Percentiles rank a stretch among this genome's conserved stretches.
Evolutionary conservation across 1,140 invertebrate species (phyloP).

Genomic region (Aphelenchoides besseyi): DNA sequence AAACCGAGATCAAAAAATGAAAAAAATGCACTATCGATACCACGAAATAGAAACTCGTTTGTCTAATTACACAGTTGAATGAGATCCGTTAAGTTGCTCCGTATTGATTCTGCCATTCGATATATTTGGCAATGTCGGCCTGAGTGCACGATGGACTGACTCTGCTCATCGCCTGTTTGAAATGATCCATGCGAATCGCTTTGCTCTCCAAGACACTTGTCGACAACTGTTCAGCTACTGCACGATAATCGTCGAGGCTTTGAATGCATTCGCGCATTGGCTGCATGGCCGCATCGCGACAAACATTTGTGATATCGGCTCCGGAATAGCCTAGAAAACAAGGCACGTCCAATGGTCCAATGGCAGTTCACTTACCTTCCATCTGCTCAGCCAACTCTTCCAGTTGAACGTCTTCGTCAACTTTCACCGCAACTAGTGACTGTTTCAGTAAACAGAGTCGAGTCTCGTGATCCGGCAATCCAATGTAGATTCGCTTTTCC

Average conservation of each 20-base stretch:
- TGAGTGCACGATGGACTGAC: slow-evolving; percentile 5
- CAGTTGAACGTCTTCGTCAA: slow-evolving; percentile 50
- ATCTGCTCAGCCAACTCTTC: slow-evolving; percentile 39
- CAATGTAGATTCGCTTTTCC: slow-evolving; percentile 98
- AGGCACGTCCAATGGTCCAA: too few species aligned
- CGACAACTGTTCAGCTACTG: slow-evolving; percentile 20
- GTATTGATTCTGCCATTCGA: slow-evolving; percentile 4
- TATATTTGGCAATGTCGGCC: slow-evolving; percentile 6
- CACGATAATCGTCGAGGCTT: slow-evolving; percentile 10
- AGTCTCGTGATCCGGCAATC: slow-evolving; percentile 74
- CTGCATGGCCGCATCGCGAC: slow-evolving; percentile 48
- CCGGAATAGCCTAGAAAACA: too few species aligned
- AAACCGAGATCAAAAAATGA: neutral
- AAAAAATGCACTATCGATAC: too few species aligned
- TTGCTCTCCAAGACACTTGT: slow-evolving; percentile 19
- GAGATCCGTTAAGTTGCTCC: slow-evolving; percentile 7
- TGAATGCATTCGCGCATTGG: slow-evolving; percentile 42
- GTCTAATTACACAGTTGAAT: too few species aligned
- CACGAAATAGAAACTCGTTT: too few species aligned
- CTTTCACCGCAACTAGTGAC: slow-evolving; percentile 38
- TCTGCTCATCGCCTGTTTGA: neutral
- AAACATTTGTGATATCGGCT: slow-evolving; percentile 51
- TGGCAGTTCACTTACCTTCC: too few species aligned
- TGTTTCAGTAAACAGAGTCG: slow-evolving; percentile 37
- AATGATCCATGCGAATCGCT: slow-evolving; percentile 2